These are phyloP conservation scores for Nomada fucata DNA, from an alignment of 2,888 invertebrate genomes.

Conservation along the genomic window DNA sequence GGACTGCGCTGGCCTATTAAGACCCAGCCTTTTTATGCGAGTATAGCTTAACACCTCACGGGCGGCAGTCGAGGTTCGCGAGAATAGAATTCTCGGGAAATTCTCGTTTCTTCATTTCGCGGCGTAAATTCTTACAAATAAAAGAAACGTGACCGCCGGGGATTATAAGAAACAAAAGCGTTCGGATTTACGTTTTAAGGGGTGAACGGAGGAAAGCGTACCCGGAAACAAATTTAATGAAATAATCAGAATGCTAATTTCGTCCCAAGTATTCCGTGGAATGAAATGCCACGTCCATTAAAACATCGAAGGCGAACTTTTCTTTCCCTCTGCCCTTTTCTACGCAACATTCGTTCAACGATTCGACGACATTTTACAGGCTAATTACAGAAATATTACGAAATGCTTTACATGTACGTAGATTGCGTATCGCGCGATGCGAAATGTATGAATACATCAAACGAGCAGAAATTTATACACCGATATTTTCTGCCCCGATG, in stretches of 20 bases:
- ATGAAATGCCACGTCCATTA: neutral
- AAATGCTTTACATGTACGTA: too few relatives aligned
- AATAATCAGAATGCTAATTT: slow-evolving; percentile 5
- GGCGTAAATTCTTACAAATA: neutral
- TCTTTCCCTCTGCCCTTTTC: too few relatives aligned
- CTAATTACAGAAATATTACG: too few relatives aligned
- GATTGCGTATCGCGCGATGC: neutral
- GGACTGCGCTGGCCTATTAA: slow-evolving; percentile 7
- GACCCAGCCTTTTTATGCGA: slow-evolving; percentile 8
- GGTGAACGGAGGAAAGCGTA: neutral
- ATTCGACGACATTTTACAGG: neutral
- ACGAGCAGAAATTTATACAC: slow-evolving; percentile 2
- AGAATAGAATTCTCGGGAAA: slow-evolving; percentile 24
- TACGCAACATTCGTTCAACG: too few relatives aligned
- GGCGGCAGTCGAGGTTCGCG: neutral
- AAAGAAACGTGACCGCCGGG: neutral
- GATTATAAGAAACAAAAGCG: neutral
- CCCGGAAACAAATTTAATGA: neutral
- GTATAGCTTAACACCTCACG: slow-evolving; percentile 12
- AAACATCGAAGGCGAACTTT: too few relatives aligned
- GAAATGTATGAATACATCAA: neutral
- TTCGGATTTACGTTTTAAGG: slow-evolving; percentile 4
- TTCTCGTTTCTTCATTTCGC: slow-evolving; percentile 20
- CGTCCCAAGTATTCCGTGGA: neutral
- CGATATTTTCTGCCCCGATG: neutral